These are phyloP conservation scores for Crenuchus spilurus DNA, from an alignment of 2,797 vertebrate genomes.

Conservation along the genomic window DNA sequence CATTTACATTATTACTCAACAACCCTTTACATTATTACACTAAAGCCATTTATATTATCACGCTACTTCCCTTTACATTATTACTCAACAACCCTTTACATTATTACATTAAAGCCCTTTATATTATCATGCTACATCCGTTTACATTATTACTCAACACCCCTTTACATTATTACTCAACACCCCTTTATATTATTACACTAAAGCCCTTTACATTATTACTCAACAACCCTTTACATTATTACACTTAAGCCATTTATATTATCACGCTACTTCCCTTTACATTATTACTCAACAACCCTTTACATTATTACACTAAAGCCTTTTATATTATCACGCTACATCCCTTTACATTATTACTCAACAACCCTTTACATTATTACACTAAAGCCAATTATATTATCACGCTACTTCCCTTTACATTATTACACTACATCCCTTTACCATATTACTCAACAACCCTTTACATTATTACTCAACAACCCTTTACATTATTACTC, in stretches of 20 bases:
- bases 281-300: not conserved
- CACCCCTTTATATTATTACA: not conserved
- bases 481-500: not conserved
- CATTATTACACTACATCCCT: not conserved
- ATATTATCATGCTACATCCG: not conserved
- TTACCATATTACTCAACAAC: not conserved
- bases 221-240: no score
- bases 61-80: no score
- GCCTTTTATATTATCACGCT: not conserved
- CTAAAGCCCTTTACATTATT: not conserved
- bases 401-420: not conserved
- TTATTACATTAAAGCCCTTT: not conserved
- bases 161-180: not conserved
- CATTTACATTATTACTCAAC: not conserved
- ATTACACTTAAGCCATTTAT: not conserved
- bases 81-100: not conserved
- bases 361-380: not conserved
- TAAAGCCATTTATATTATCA: not conserved
- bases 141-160: not conserved
- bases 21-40: no score
- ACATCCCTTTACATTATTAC: not conserved
- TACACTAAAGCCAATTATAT: not conserved
- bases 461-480: not conserved
- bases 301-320: not conserved
- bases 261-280: not conserved